Conservation (phyloP, 2,797 vertebrate species). For the Dryobates pubescens region DNA sequence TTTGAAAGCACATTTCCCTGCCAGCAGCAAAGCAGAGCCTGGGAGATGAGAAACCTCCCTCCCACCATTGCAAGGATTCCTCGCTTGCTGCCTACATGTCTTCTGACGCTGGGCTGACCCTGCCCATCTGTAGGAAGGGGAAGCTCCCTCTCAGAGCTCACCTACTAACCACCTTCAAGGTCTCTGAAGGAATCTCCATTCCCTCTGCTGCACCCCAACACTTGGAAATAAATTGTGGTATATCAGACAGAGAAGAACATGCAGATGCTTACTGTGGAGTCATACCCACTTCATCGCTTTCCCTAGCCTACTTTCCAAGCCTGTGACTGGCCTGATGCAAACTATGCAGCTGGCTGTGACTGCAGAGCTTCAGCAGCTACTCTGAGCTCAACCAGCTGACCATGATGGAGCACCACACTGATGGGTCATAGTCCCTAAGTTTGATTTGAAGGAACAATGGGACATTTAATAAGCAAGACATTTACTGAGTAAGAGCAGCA, state of each 20-base stretch:
- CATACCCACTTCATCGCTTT: rapidly evolving
- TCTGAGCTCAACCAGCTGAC: not conserved
- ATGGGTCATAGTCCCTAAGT: not conserved
- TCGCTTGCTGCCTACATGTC: not conserved
- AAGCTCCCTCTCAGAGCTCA: not conserved
- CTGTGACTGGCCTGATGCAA: not conserved
- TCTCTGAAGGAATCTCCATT: not conserved
- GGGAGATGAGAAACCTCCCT: conserved; percentile 32
- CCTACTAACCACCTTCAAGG: not conserved
- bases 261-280: rapidly evolving
- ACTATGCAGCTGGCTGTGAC: not conserved
- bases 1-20: conserved; percentile 62
- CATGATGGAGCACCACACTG: not conserved
- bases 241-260: not conserved
- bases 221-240: not conserved
- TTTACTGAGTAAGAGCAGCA: not conserved
- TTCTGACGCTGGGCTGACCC: not conserved
- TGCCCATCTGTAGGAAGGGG: not conserved
- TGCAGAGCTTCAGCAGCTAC: not conserved
- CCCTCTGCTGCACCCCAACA: not conserved
- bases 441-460: not conserved
- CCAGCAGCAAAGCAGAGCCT: conserved; percentile 24
- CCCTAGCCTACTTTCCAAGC: not conserved
- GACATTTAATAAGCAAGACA: not conserved
- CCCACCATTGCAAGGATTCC: conserved; percentile 18